Evolutionary conservation across 1,140 invertebrate genomes (phyloP).

Genomic region (Gryon sp.): DNA sequence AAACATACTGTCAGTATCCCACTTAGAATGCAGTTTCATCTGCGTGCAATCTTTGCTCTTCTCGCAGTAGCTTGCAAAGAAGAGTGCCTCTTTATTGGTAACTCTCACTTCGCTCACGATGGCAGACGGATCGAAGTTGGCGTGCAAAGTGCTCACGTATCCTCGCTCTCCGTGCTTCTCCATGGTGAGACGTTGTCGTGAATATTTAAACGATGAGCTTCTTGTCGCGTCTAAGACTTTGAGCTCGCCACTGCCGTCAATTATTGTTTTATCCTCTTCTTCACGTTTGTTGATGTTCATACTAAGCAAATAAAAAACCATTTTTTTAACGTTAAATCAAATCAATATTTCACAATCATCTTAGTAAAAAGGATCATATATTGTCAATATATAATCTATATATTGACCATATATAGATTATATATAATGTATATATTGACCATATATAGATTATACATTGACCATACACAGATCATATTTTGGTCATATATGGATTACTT

Average conservation of each 20-base stretch:
- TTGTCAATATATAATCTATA: too few species aligned
- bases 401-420: too few species aligned
- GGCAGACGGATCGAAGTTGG: slow-evolving; percentile 79
- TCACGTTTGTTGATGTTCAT: slow-evolving; percentile 85
- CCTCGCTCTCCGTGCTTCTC: slow-evolving; percentile 83
- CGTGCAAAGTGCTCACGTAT: slow-evolving; percentile 78
- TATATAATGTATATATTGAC: too few species aligned
- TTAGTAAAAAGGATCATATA: too few species aligned
- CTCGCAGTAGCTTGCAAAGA: slow-evolving; percentile 86
- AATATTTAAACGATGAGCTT: slow-evolving; percentile 86
- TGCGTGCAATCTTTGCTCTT: slow-evolving; percentile 88
- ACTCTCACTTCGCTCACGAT: slow-evolving; percentile 83
- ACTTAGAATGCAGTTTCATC: slow-evolving; percentile 83
- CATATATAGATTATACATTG: too few species aligned
- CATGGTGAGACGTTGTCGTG: slow-evolving; percentile 81
- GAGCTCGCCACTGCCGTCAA: slow-evolving; percentile 85
- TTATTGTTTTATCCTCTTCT: slow-evolving; percentile 84
- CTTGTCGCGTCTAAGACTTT: slow-evolving; percentile 84
- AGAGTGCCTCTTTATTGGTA: slow-evolving; percentile 85
- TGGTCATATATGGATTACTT: too few species aligned
- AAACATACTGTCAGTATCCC: slow-evolving; percentile 79
- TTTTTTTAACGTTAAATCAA: slow-evolving; percentile 14
- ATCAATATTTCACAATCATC: too few species aligned
- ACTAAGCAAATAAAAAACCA: slow-evolving; percentile 70
- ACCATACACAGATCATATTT: too few species aligned